A percentile compares a stretch with the other conserved stretches of the same genome.
phyloP scores from a whole-genome alignment of 2,797 vertebrate species.

The Apodemus agrarius region DNA sequence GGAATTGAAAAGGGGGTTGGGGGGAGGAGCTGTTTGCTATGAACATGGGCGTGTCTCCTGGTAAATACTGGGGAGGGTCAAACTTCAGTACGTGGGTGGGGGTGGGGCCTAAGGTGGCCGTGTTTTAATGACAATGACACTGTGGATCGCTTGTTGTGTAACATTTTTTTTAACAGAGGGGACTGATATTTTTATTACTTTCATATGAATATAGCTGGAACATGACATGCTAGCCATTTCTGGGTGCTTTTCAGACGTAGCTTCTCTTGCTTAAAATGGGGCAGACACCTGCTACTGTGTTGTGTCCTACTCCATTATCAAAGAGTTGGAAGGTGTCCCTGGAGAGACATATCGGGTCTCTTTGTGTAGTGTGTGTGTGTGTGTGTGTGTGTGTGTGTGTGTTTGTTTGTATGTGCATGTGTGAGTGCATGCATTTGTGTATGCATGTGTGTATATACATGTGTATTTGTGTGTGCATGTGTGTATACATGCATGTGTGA shows the following conservation, averaged over 20 bases:
- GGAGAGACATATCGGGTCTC: background rate
- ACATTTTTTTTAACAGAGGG: conserved; percentile 51
- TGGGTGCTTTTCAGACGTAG: background rate
- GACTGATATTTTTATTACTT: conserved; percentile 69
- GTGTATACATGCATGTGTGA: no score
- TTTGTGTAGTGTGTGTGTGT: background rate
- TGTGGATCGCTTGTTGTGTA: conserved; percentile 36
- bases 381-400: no score
- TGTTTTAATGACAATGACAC: conserved; percentile 29
- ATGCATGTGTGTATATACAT: no score
- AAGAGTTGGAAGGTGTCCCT: background rate
- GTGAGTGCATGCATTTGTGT: background rate
- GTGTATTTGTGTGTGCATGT: background rate
- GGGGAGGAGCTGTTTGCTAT: no score
- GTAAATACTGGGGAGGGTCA: rapidly evolving
- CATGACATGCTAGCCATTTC: background rate
- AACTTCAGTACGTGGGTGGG: rapidly evolving
- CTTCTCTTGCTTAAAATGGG: background rate
- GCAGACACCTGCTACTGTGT: background rate
- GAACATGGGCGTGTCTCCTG: rapidly evolving
- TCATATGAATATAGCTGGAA: conserved; percentile 34
- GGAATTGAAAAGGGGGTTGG: background rate
- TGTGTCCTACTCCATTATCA: background rate
- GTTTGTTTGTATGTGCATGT: background rate
- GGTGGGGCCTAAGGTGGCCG: no score